These are phyloP conservation scores for Sceloporus tristichus DNA, from an alignment of 2,113 vertebrate species.

Conservation along the genomic window DNA sequence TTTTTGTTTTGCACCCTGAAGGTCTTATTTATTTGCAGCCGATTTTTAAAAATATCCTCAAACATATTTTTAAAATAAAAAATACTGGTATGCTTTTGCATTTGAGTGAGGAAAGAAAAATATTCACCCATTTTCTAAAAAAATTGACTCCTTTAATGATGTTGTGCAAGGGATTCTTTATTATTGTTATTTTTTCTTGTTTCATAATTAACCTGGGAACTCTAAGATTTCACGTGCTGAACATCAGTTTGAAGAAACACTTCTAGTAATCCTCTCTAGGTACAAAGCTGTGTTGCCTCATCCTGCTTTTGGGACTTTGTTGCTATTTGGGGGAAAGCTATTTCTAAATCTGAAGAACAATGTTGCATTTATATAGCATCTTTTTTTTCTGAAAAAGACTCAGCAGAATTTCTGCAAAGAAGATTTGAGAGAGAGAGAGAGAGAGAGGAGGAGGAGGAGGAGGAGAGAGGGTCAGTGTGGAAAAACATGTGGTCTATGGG, in stretches of 20 bases:
- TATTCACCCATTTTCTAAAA: conserved; percentile 48
- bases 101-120: conserved; percentile 50
- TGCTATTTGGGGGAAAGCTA: conserved; percentile 72
- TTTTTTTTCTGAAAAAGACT: conserved; percentile 58
- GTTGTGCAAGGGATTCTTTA: conserved; percentile 70
- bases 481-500: no score
- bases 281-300: conserved; percentile 71
- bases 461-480: no score
- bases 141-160: conserved; percentile 1
- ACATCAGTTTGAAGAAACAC: conserved; percentile 74
- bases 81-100: background rate
- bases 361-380: conserved; percentile 54
- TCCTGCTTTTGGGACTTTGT: conserved; percentile 66
- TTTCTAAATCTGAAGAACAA: conserved; percentile 71
- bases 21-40: background rate
- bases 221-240: conserved; percentile 69
- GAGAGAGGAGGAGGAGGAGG: no score
- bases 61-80: background rate
- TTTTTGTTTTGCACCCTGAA: conserved; percentile 48
- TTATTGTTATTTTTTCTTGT: conserved; percentile 54
- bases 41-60: no score
- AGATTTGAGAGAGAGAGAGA: background rate
- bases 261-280: conserved; percentile 75
- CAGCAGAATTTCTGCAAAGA: conserved; percentile 66
- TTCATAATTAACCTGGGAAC: conserved; percentile 75